These are phyloP conservation scores for Scaptomyza caliginosa DNA, from an alignment of 2,888 invertebrate genomes.

Conservation along the genomic window DNA sequence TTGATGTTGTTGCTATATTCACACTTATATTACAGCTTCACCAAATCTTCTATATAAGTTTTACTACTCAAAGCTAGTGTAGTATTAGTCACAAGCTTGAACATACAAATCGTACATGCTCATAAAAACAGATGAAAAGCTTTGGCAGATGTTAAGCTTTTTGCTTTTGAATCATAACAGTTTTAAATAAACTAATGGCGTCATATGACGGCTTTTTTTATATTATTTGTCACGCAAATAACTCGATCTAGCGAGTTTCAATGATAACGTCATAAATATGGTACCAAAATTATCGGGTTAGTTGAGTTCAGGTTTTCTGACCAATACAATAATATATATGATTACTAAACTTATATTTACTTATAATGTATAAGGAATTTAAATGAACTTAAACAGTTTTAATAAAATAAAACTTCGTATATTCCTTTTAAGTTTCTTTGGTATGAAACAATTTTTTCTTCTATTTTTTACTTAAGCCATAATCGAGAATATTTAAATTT, in stretches of 20 bases:
- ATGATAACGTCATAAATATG: slow-evolving; percentile 38
- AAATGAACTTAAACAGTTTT: neutral
- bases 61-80: neutral
- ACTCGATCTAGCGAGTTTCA: neutral
- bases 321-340: no score
- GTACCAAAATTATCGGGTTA: neutral
- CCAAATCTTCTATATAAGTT: neutral
- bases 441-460: neutral
- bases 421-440: no score
- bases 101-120: slow-evolving; percentile 4
- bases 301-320: neutral
- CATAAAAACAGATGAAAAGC: slow-evolving; percentile 9
- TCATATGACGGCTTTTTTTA: slow-evolving; percentile 47
- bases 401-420: neutral
- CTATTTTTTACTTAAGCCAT: neutral
- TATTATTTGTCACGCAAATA: slow-evolving; percentile 32
- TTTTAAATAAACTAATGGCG: slow-evolving; percentile 26
- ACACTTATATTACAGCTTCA: neutral
- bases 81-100: slow-evolving; percentile 25
- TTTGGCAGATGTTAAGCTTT: neutral
- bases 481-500: neutral
- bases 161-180: neutral
- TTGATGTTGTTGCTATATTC: neutral
- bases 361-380: neutral
- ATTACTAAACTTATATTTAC: no score